phyloP scores from a whole-genome alignment of 23 tunicate species.

The Trididemnum nubilum region DNA sequence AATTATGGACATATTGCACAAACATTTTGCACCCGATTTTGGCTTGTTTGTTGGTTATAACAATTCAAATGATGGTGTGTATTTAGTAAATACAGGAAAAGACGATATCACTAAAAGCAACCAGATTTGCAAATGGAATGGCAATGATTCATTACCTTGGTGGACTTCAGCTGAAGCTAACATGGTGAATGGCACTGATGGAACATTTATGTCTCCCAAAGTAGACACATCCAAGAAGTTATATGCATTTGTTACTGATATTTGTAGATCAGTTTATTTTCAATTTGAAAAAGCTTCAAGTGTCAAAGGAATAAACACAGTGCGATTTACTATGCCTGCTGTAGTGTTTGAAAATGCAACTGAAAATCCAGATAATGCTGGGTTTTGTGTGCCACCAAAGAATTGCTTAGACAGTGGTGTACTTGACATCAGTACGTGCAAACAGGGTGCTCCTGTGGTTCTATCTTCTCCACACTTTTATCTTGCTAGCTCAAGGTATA shows the following conservation, averaged over 20 bases:
- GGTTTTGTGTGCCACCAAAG: constrained; percentile 73
- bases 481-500: constrained; percentile 54
- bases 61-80: constrained; percentile 88
- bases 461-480: constrained; percentile 90
- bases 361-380: constrained; percentile 71
- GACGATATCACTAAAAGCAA: constrained; percentile 45
- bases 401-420: constrained; percentile 81
- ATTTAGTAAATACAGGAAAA: constrained; percentile 77
- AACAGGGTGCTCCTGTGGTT: constrained; percentile 82
- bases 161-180: constrained; percentile 71
- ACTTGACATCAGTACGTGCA: constrained; percentile 72
- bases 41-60: constrained; percentile 76
- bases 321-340: constrained; percentile 62
- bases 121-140: constrained; percentile 61
- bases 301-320: constrained; percentile 55
- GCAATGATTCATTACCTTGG: constrained; percentile 32
- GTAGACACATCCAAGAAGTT: constrained; percentile 36
- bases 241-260: constrained; percentile 68
- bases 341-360: constrained; percentile 70
- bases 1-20: constrained; percentile 3
- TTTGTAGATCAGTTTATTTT: constrained; percentile 79
- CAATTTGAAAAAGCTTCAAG: constrained; percentile 41
- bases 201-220: constrained; percentile 68
- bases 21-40: constrained; percentile 54
- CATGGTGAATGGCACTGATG: constrained; percentile 95